These are phyloP conservation scores for Conus ventricosus DNA, from an alignment of 1,140 invertebrate genomes.

Conservation along the genomic window DNA sequence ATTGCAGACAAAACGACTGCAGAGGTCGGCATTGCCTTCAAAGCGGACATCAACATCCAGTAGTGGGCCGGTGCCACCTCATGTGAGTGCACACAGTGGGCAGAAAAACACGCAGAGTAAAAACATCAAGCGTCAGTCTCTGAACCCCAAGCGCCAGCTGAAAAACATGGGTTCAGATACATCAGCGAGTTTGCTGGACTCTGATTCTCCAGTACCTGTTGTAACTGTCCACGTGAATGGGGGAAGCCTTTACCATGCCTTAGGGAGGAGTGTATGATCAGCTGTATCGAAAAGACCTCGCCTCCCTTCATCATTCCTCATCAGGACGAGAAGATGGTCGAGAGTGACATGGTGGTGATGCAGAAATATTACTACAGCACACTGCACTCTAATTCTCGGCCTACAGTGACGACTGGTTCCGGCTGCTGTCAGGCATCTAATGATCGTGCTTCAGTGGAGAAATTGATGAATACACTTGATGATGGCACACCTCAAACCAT, in stretches of 20 bases:
- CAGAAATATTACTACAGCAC: conserved; percentile 24
- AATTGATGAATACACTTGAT: too few species aligned
- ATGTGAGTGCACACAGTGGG: not conserved
- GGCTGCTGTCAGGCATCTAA: conserved; percentile 1
- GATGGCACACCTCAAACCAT: too few species aligned
- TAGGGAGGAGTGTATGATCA: not conserved
- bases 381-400: not conserved
- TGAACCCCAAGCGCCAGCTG: too few species aligned
- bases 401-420: not conserved
- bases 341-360: conserved; percentile 34
- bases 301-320: conserved; percentile 23
- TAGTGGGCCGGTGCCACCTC: not conserved
- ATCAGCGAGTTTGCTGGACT: too few species aligned
- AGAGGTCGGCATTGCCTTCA: not conserved
- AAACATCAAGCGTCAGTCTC: too few species aligned
- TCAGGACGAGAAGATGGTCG: conserved; percentile 31
- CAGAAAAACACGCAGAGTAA: too few species aligned
- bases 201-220: not conserved
- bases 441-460: too few species aligned
- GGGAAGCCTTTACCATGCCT: not conserved
- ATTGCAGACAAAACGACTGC: not conserved
- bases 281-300: conserved; percentile 29
- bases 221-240: not conserved
- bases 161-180: too few species aligned
- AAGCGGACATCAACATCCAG: not conserved